Base-by-base conservation (phyloP, 1,140 invertebrate species). In the Amyelois transitella region DNA sequence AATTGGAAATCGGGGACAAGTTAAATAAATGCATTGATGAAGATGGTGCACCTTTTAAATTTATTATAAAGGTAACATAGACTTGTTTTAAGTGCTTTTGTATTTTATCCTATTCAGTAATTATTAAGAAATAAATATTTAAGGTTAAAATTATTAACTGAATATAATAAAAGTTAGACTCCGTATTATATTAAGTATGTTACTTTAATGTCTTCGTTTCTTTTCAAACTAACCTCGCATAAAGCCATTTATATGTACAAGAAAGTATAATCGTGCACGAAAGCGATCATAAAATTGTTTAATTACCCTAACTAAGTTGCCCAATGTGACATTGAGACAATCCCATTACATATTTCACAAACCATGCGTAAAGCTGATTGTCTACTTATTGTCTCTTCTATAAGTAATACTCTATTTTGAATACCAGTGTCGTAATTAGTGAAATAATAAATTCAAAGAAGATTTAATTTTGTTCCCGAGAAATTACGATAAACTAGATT, bases 1-100 rank as follows among this genome's bases (percentile, higher is more conserved):
- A 62, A 62, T 62, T 62, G 60, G 51, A 58, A 62, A 58, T 54
- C 49, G 55, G 55, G 53, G 55, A 54, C 7, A 38, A 14, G 8
- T 38, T 14, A 14, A 38, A 38, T 38, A 38, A 38, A 38, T 38
- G 4, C 32, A 38, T 14, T 4, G 32, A 38, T 14, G n/a, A n/a
- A n/a, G n/a, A n/a, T n/a, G n/a, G n/a, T n/a, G n/a, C n/a, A n/a
- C n/a, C n/a, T n/a, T n/a, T n/a, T n/a, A n/a, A n/a, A n/a, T n/a
- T n/a, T n/a, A n/a, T n/a, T n/a, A n/a, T n/a, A n/a, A n/a, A n/a
- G n/a, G n/a, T n/a, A n/a, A n/a, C n/a, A n/a, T n/a, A n/a, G n/a
- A n/a, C n/a, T n/a, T n/a, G n/a, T n/a, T n/a, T n/a, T n/a, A n/a
- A n/a, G n/a, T n/a, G n/a, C n/a, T n/a, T n/a, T n/a, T n/a, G n/a